Conservation (phyloP, 2,113 vertebrate genomes). For the Serilophus lunatus region DNA sequence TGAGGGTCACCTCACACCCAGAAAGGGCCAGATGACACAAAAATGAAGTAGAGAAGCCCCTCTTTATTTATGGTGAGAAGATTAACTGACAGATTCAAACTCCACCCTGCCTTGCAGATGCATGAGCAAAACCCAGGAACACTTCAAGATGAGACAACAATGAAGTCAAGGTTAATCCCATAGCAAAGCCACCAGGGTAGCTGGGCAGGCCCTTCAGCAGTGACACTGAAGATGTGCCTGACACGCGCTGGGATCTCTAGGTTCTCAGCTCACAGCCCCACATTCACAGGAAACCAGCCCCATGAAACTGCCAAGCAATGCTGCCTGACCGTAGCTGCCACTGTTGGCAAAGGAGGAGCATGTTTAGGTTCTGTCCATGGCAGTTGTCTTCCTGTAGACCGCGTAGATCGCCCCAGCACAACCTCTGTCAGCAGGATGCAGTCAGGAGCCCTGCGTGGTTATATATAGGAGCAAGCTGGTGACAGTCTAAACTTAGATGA, state of each 20-base stretch:
- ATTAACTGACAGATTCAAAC: neutral
- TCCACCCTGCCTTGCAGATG: neutral
- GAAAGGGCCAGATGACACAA: neutral
- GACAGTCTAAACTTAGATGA: slow-evolving; percentile 77
- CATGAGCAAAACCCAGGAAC: neutral
- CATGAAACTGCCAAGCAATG: neutral
- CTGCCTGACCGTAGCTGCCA: neutral
- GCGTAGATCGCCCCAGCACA: neutral
- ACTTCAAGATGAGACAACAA: neutral
- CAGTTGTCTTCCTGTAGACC: neutral
- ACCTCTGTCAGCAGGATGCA: slow-evolving; percentile 38
- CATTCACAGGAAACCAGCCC: neutral
- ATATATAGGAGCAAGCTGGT: slow-evolving; percentile 70
- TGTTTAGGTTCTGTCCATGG: neutral
- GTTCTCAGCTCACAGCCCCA: neutral
- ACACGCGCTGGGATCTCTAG: neutral
- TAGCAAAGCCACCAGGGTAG: accelerated
- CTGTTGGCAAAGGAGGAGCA: neutral
- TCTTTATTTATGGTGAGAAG: neutral
- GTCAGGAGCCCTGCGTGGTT: slow-evolving; percentile 3
- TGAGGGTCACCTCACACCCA: neutral
- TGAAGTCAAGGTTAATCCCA: neutral
- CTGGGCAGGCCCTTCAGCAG: neutral
- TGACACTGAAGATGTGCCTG: neutral
- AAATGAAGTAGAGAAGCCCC: neutral